phyloP scores from a whole-genome alignment of 2,888 invertebrate species.

The Thelaira solivaga region DNA sequence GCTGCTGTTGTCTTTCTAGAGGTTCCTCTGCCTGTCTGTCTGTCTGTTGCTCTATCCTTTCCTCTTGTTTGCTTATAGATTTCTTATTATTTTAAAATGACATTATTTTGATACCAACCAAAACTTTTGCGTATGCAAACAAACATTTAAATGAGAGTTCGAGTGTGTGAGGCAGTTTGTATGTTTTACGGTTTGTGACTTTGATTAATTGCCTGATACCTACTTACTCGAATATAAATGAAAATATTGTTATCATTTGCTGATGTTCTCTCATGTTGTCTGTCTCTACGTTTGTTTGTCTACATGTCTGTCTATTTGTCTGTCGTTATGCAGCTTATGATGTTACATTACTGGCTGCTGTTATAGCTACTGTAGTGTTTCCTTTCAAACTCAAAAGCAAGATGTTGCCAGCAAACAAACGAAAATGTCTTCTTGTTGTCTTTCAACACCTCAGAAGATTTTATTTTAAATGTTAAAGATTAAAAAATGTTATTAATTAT shows the following conservation, averaged over 20 bases:
- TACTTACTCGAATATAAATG: constrained; percentile 60
- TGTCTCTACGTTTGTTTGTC: too few relatives aligned
- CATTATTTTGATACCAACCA: constrained; percentile 33
- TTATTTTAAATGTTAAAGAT: constrained; percentile 17
- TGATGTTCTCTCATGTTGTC: constrained; percentile 17
- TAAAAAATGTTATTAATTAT: too few relatives aligned
- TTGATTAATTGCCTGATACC: constrained; percentile 62
- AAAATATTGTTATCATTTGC: constrained; percentile 44
- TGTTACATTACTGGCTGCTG: background rate
- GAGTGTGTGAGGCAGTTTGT: constrained; percentile 30
- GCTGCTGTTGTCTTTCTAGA: constrained; percentile 19
- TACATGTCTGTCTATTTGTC: too few relatives aligned
- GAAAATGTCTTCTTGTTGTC: constrained; percentile 44
- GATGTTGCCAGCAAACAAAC: constrained; percentile 29
- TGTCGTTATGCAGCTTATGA: constrained; percentile 25
- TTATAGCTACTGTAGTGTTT: constrained; percentile 11
- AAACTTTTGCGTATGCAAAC: constrained; percentile 12
- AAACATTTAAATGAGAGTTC: background rate
- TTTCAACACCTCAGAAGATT: constrained; percentile 55
- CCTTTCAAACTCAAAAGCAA: constrained; percentile 37
- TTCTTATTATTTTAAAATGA: constrained; percentile 42
- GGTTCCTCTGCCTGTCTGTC: background rate
- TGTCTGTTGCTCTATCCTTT: constrained; percentile 6
- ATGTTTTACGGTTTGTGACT: constrained; percentile 60
- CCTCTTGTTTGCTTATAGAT: constrained; percentile 8